Percentiles rank a stretch among this genome's conserved stretches.
These are phyloP conservation scores for Eristalis intricaria DNA, from an alignment of 2,888 invertebrate genomes.

Conservation along the genomic window DNA sequence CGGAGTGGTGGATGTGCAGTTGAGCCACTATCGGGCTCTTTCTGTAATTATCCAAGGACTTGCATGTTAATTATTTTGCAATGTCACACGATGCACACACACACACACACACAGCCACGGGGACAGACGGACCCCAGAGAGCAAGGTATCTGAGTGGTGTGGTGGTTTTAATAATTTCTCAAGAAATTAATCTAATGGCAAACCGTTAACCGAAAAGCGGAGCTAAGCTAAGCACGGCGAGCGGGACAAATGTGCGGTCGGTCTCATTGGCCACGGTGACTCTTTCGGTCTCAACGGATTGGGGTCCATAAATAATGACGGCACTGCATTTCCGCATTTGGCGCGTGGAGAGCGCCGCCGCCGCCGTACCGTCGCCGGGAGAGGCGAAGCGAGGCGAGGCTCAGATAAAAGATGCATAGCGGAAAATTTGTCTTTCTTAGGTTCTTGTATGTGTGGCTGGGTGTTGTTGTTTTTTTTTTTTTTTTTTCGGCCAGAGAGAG, in stretches of 20 bases:
- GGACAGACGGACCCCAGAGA: no score
- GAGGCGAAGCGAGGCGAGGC: slow-evolving; percentile 14
- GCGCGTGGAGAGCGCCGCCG: background rate
- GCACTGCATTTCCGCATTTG: slow-evolving; percentile 70
- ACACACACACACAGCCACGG: background rate
- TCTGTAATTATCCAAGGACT: slow-evolving; percentile 58
- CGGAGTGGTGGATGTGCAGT: no score
- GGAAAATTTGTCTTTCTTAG: slow-evolving; percentile 33
- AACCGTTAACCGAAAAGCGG: slow-evolving; percentile 62
- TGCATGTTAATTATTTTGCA: slow-evolving; percentile 65
- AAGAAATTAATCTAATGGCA: slow-evolving; percentile 66
- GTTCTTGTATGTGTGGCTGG: background rate
- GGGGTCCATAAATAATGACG: slow-evolving; percentile 70
- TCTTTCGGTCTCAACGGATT: slow-evolving; percentile 27
- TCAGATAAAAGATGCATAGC: slow-evolving; percentile 62
- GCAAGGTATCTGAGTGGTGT: background rate
- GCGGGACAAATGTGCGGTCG: slow-evolving; percentile 56
- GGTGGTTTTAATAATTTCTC: slow-evolving; percentile 62
- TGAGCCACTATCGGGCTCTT: slow-evolving; percentile 1
- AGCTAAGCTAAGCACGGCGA: background rate
- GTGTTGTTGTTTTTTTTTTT: background rate
- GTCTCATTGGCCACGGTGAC: slow-evolving; percentile 43
- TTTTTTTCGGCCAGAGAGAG: slow-evolving; percentile 1
- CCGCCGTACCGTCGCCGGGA: background rate
- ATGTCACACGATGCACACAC: slow-evolving; percentile 55